These are phyloP conservation scores for Brachypteracias leptosomus DNA, from an alignment of 2,113 vertebrate species.

Conservation along the genomic window DNA sequence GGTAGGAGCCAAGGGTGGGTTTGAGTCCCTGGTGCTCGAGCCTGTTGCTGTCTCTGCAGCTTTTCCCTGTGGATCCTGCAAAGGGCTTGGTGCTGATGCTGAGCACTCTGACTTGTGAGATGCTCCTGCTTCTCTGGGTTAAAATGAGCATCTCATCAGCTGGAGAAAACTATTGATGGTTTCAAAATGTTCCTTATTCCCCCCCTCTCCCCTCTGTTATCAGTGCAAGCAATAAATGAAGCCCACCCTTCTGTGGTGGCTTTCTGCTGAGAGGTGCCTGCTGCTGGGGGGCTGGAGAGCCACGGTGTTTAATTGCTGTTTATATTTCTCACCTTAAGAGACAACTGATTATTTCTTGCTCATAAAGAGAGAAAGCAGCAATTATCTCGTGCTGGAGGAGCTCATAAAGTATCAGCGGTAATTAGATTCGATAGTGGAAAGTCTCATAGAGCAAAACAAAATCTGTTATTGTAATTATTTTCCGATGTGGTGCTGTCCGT, in stretches of 20 bases:
- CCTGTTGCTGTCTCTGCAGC: neutral
- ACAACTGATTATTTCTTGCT: conserved; percentile 24
- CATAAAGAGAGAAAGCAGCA: conserved; percentile 47
- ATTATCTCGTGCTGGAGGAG: conserved; percentile 36
- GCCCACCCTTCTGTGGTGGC: neutral
- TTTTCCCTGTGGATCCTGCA: neutral
- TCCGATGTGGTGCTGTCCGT: neutral
- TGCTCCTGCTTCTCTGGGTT: neutral
- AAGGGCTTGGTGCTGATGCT: neutral
- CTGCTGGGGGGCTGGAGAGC: neutral
- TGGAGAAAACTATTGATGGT: neutral
- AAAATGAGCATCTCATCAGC: neutral
- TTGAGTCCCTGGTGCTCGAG: fast-evolving
- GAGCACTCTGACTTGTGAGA: neutral
- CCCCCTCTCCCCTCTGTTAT: neutral
- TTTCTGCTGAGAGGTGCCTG: neutral
- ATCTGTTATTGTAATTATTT: conserved; percentile 53
- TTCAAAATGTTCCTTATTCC: neutral
- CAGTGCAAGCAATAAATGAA: neutral
- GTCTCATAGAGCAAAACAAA: conserved; percentile 44
- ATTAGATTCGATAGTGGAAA: conserved; percentile 40
- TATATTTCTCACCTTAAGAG: conserved; percentile 45
- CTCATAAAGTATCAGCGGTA: conserved; percentile 35
- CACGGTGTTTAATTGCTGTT: conserved; percentile 46
- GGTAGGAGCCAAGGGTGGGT: neutral